Conservation (phyloP, 2,797 vertebrate genomes). For the Bucorvus abyssinicus region DNA sequence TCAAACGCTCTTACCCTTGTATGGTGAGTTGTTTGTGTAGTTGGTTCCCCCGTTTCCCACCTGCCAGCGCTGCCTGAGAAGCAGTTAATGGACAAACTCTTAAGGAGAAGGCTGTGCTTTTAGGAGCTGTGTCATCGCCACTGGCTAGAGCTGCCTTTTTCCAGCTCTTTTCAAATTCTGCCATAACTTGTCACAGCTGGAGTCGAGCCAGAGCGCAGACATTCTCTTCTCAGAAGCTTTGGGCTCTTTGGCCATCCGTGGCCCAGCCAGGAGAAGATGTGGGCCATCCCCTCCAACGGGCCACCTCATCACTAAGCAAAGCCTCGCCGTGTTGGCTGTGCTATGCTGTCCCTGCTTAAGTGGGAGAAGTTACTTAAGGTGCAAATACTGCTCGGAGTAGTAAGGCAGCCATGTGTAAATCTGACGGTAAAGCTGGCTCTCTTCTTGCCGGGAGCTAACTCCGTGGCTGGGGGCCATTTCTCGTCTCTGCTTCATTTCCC, state of each 20-base stretch:
- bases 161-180: background rate
- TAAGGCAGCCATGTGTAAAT: background rate
- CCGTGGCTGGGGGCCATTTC: background rate
- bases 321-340: accelerated
- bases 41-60: background rate
- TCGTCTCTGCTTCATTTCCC: background rate
- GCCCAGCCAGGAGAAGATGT: background rate
- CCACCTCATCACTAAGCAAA: background rate
- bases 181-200: background rate
- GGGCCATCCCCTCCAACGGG: background rate
- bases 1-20: background rate
- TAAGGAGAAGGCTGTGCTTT: background rate
- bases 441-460: background rate
- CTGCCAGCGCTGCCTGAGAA: background rate
- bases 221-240: background rate
- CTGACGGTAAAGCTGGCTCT: background rate
- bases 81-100: background rate
- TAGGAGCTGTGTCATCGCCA: background rate
- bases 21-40: background rate
- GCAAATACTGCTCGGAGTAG: background rate
- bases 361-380: background rate
- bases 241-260: background rate
- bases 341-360: background rate
- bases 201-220: background rate
- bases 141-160: background rate